Evolutionary conservation across 1,140 invertebrate genomes (phyloP).

Genomic region (Kradibia gibbosae): DNA sequence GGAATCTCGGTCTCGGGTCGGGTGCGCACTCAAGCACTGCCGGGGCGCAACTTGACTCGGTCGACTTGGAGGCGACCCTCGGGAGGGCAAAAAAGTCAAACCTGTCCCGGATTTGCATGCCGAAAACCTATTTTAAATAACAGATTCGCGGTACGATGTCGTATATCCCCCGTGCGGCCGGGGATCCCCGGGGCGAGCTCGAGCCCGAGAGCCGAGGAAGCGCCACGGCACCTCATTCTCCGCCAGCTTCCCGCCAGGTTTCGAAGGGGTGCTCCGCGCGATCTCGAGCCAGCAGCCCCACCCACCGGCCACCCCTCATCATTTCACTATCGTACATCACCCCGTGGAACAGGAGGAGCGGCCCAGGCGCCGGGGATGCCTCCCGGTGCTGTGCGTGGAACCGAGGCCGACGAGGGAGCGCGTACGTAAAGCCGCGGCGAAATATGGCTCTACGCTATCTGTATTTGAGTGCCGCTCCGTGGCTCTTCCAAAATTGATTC

Average conservation of each 20-base stretch:
- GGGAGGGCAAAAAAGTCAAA: slow-evolving; percentile 39
- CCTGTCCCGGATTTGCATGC: slow-evolving; percentile 44
- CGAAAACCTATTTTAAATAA: slow-evolving; percentile 53
- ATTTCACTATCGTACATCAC: slow-evolving; percentile 2
- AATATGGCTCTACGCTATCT: slow-evolving; percentile 32
- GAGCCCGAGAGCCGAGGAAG: neutral
- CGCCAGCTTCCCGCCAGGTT: too few relatives aligned
- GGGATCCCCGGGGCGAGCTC: neutral
- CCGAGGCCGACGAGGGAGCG: neutral
- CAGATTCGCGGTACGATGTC: slow-evolving; percentile 44
- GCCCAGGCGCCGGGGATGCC: neutral
- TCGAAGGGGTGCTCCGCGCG: slow-evolving; percentile 16
- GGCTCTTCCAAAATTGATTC: slow-evolving; percentile 43
- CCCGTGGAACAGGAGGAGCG: neutral
- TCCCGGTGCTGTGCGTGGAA: neutral
- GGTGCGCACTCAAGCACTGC: too few relatives aligned
- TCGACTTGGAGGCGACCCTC: slow-evolving; percentile 29
- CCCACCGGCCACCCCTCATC: too few relatives aligned
- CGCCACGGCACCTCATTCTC: neutral
- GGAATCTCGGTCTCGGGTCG: neutral
- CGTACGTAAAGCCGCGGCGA: neutral
- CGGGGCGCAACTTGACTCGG: neutral
- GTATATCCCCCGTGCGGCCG: neutral
- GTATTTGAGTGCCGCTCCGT: slow-evolving; percentile 41
- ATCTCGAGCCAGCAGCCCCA: slow-evolving; percentile 43